These are phyloP conservation scores for Amphiura filiformis DNA, from an alignment of 35 echinoderm and acorn worm species.

Conservation along the genomic window DNA sequence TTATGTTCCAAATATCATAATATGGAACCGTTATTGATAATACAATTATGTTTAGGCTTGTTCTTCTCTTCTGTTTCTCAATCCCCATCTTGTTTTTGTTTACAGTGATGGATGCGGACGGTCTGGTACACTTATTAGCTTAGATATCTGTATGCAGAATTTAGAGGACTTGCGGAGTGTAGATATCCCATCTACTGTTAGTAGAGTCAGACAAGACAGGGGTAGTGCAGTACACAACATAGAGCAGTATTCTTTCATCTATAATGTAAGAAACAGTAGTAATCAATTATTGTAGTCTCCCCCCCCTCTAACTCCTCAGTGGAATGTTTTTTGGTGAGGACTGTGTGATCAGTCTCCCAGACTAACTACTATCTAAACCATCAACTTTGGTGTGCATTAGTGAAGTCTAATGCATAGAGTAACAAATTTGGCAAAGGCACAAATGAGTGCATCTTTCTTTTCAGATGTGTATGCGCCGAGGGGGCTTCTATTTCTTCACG, in stretches of 20 bases:
- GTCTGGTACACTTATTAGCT: constrained; percentile 62
- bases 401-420: neutral
- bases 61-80: neutral
- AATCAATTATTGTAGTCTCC: too few relatives aligned
- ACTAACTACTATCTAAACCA: neutral
- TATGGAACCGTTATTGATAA: too few relatives aligned
- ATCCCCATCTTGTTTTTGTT: neutral
- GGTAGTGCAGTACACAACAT: constrained; percentile 42
- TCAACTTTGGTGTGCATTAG: too few relatives aligned
- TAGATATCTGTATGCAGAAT: constrained; percentile 66
- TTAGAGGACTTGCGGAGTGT: constrained; percentile 50
- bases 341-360: neutral
- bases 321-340: too few relatives aligned
- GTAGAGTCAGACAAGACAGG: constrained; percentile 57
- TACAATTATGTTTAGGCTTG: too few relatives aligned
- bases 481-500: too few relatives aligned
- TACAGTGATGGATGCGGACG: constrained; percentile 59
- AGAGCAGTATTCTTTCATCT: constrained; percentile 75
- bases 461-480: too few relatives aligned
- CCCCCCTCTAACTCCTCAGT: too few relatives aligned
- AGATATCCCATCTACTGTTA: constrained; percentile 57
- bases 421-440: neutral
- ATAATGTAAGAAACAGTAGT: constrained; percentile 66
- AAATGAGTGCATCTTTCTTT: neutral
- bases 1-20: too few relatives aligned